phyloP scores from a whole-genome alignment of 2,888 invertebrate genomes.

The Eulithis testata region DNA sequence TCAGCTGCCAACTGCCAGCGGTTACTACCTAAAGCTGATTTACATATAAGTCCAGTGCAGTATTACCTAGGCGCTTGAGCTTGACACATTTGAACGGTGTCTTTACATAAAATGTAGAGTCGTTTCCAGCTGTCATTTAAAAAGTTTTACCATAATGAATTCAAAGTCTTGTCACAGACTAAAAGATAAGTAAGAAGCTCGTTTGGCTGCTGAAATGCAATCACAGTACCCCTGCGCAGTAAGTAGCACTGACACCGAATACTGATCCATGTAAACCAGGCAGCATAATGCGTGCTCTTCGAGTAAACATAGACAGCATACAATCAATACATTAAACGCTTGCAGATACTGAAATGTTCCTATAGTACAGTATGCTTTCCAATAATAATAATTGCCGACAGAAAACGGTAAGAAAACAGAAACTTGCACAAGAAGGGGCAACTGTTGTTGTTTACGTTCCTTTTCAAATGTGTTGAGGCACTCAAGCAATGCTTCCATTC shows the following conservation, averaged over 20 bases:
- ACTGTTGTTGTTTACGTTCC: not conserved
- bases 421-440: not conserved
- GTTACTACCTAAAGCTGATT: constrained; percentile 12
- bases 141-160: no score
- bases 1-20: constrained; percentile 22
- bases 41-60: not conserved
- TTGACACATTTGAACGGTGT: no score
- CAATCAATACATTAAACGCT: not conserved
- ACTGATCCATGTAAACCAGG: not conserved
- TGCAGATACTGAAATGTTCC: not conserved
- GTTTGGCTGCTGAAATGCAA: no score
- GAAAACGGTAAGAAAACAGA: not conserved
- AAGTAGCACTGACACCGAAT: not conserved
- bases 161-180: no score
- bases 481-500: not conserved
- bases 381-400: no score
- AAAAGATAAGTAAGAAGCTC: no score
- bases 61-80: no score
- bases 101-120: no score
- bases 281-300: not conserved
- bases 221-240: not conserved
- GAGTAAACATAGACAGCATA: not conserved
- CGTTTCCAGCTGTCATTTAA: no score
- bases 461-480: not conserved
- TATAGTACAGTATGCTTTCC: not conserved